phyloP scores from a whole-genome alignment of 2,113 vertebrate genomes.

The Phyllostomus discolor region DNA sequence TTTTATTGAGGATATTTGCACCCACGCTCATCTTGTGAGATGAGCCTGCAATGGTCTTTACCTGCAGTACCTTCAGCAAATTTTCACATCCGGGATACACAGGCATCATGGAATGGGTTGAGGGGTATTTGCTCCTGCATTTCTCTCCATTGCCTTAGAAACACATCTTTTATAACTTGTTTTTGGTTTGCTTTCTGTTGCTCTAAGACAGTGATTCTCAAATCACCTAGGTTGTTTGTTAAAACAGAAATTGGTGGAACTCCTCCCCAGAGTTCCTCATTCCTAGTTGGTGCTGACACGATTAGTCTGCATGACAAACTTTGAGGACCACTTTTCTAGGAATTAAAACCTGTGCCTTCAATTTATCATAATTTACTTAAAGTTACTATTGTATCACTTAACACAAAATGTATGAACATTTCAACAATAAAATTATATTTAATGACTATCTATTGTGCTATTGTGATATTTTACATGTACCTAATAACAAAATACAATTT shows the following conservation, averaged over 20 bases:
- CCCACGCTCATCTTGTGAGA: neutral
- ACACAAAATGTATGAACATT: neutral
- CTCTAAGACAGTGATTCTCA: neutral
- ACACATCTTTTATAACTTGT: neutral
- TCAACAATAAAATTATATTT: neutral
- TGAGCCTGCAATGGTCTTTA: neutral
- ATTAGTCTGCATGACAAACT: neutral
- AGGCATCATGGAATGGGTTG: neutral
- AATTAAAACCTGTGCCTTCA: neutral
- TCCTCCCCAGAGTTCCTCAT: neutral
- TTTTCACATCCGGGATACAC: neutral
- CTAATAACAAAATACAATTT: neutral
- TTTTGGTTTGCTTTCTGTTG: neutral
- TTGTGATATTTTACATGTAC: neutral
- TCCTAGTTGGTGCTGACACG: neutral
- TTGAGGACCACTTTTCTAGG: neutral
- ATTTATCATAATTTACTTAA: neutral
- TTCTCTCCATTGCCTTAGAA: neutral
- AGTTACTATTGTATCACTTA: neutral
- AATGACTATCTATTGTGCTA: neutral
- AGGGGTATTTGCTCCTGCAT: neutral
- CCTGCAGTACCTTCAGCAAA: neutral
- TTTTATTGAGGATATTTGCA: constrained; percentile 11
- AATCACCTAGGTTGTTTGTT: neutral
- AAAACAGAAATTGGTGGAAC: neutral